These are phyloP conservation scores for Psittacula derbiana DNA, from an alignment of 2,797 vertebrate species.

Conservation along the genomic window DNA sequence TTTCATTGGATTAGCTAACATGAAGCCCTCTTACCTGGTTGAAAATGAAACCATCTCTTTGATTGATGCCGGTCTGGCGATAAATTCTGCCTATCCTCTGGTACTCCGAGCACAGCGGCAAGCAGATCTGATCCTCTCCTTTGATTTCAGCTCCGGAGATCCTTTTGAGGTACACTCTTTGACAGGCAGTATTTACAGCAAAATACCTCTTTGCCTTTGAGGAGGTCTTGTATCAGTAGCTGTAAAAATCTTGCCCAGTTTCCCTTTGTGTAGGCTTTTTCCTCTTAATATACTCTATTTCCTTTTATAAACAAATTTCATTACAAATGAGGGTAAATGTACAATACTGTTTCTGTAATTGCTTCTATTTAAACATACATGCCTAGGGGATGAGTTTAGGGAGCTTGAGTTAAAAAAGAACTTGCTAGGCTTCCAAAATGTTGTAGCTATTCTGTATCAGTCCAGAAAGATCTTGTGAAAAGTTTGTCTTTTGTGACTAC, in stretches of 20 bases:
- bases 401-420: neutral
- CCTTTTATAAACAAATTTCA: neutral
- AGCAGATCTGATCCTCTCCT: conserved; percentile 57
- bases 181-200: neutral
- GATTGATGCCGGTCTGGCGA: conserved; percentile 56
- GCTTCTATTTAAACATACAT: neutral
- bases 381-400: neutral
- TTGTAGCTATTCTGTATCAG: neutral
- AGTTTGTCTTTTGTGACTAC: neutral
- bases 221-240: neutral
- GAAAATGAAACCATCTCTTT: neutral
- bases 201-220: neutral
- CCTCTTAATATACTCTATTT: neutral
- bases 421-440: neutral
- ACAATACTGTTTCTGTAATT: neutral
- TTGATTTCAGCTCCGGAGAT: conserved; percentile 62
- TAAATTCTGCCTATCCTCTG: conserved; percentile 58
- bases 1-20: neutral
- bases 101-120: neutral
- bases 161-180: conserved; percentile 52
- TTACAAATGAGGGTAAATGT: neutral
- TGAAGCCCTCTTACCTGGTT: neutral
- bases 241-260: neutral
- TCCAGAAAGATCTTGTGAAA: neutral
- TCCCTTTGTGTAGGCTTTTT: neutral